Evolutionary conservation across 2,113 vertebrate genomes (phyloP), one percentile per base, ranked within the genome.

Genomic region (Sigmodon hispidus): DNA sequence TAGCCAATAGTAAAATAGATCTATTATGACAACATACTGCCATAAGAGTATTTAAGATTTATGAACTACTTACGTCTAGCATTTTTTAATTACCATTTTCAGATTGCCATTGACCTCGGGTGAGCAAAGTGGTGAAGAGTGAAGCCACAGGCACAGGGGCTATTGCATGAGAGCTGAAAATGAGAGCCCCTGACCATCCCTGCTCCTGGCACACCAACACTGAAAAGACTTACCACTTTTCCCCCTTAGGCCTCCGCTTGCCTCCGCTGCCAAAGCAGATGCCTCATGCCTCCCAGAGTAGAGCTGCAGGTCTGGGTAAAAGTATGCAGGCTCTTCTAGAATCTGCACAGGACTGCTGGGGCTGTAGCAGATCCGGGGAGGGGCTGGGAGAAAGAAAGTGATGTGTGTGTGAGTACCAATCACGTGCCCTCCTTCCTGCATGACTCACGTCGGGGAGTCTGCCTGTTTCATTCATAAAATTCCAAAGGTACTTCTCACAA

Each of bases 241-340:
- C 77, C 98, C 98, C 97, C 98, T 98, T 77, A 96, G 77, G 96
- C 81, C 80, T 65, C 96, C 26, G 85, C 93, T 86, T 0, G 92
- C 95, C 90, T 98, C 98, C 81, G 93, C 94, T 0, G 98, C 97
- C 96, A 99, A 90, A 0, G 97, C 94, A 89, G 98, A 93, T 59
- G 96, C 96, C 43, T 99, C 98, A 97, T 98, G 98, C 93, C 97
- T 98, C 87, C 98, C 97, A 57, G 96, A 48, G 92, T 98, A 98
- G 72, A 98, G 96, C 57, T 97, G 98, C 59, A 98, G 97, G 94
- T 99, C 98, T 7, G 97, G 96, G 59, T 98, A 98, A 81, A 98
- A 97, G 97, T 98, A 98, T 93, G 50, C 93, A 67, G 97, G 17
- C 15, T 98, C 98, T 92, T 98, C 98, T 87, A 98, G 97, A 36